phyloP scores from a whole-genome alignment of 2,797 vertebrate species.

The Mormyrus hasselquistii region DNA sequence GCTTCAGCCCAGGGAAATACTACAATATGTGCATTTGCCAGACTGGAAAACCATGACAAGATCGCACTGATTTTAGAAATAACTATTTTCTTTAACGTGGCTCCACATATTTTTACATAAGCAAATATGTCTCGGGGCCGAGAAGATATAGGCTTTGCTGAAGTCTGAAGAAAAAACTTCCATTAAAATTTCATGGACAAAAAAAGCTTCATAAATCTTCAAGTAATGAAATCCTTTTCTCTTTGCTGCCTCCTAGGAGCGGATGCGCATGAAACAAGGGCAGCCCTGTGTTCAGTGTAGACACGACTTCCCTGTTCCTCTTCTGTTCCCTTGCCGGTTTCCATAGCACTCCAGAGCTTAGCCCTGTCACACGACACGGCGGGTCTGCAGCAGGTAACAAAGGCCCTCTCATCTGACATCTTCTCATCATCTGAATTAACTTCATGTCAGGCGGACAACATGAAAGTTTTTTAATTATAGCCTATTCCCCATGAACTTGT shows the following conservation, averaged over 20 bases:
- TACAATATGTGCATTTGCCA: not conserved
- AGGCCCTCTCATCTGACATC: constrained; percentile 7
- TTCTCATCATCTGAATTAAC: constrained; percentile 33
- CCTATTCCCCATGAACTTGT: not conserved
- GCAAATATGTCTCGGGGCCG: not conserved
- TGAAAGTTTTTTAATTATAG: constrained; percentile 45
- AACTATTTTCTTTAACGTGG: not conserved
- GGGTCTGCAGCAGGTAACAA: constrained; percentile 27
- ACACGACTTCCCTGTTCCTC: not conserved
- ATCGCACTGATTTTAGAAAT: not conserved
- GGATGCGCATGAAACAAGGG: not conserved
- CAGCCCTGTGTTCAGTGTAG: not conserved
- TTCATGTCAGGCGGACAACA: constrained; percentile 31
- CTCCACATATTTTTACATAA: constrained; percentile 7
- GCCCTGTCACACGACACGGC: not conserved
- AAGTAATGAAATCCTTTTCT: not conserved
- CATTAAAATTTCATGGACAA: constrained; percentile 9
- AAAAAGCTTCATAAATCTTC: constrained; percentile 15
- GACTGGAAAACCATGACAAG: not conserved
- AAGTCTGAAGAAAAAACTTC: not conserved
- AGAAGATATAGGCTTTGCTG: constrained; percentile 1
- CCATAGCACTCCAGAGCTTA: not conserved
- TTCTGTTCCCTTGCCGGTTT: not conserved
- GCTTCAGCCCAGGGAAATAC: not conserved
- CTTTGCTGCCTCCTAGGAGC: not conserved